phyloP scores from a whole-genome alignment of 2,113 vertebrate species.

The Cottus gobio region DNA sequence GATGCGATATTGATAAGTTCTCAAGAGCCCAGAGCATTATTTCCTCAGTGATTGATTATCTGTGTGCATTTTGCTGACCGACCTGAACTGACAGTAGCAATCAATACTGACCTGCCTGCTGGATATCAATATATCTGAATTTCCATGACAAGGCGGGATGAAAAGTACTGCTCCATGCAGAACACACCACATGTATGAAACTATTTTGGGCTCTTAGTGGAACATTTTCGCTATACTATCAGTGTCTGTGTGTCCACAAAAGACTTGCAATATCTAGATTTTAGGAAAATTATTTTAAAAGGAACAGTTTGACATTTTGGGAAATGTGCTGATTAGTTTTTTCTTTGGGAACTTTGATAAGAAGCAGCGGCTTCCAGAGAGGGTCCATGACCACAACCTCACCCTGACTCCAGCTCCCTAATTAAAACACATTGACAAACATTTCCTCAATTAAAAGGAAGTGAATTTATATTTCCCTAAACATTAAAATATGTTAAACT shows the following conservation, averaged over 20 bases:
- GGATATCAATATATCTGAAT: constrained; percentile 57
- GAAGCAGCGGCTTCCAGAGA: not conserved
- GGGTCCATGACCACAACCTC: not conserved
- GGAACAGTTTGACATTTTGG: not conserved
- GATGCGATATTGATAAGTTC: not conserved
- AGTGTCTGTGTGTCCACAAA: not conserved
- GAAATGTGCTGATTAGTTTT: not conserved
- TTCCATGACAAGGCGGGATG: constrained; percentile 60
- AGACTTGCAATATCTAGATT: not conserved
- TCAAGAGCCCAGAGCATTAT: not conserved
- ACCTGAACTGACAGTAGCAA: constrained; percentile 11
- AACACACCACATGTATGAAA: not conserved
- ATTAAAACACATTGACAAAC: not conserved
- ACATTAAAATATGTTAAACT: not conserved
- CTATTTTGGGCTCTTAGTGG: not conserved
- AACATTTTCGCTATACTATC: not conserved
- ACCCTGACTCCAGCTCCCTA: not conserved
- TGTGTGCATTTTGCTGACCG: constrained; percentile 1
- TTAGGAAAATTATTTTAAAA: not conserved
- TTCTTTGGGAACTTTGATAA: not conserved
- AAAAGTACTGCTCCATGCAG: constrained; percentile 5
- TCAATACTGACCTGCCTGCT: constrained; percentile 52
- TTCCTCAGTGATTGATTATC: not conserved
- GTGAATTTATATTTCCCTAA: not conserved
- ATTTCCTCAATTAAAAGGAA: not conserved